Conservation (phyloP, 2,888 invertebrate species). For the Acrobasis repandana region DNA sequence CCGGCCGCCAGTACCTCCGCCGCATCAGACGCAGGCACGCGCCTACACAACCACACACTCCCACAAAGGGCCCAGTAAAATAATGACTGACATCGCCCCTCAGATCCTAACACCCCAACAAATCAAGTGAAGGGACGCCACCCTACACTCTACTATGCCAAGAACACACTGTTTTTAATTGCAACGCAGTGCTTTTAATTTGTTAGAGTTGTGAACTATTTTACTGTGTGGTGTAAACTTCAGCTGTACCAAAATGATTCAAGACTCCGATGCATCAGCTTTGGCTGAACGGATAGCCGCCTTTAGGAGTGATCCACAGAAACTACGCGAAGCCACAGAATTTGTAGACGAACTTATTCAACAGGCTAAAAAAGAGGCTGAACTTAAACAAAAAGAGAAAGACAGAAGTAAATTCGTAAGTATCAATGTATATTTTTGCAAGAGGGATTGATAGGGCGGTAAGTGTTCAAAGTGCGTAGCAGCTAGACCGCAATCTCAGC, state of each 20-base stretch:
- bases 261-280: conserved; percentile 62
- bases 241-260: conserved; percentile 59
- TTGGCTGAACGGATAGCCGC: conserved; percentile 79
- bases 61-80: conserved; percentile 34
- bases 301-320: conserved; percentile 84
- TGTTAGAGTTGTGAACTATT: conserved; percentile 43
- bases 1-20: conserved; percentile 59
- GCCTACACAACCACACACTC: conserved; percentile 34
- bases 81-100: conserved; percentile 57
- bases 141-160: conserved; percentile 31
- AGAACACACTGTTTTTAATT: conserved; percentile 25
- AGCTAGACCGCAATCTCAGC: conserved; percentile 66
- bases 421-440: conserved; percentile 78
- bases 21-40: conserved; percentile 47
- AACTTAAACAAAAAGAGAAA: conserved; percentile 81
- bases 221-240: conserved; percentile 34
- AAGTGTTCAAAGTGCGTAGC: conserved; percentile 70
- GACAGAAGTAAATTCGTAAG: conserved; percentile 83
- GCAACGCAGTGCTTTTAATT: conserved; percentile 37
- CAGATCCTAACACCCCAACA: conserved; percentile 39
- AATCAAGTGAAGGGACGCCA: conserved; percentile 41
- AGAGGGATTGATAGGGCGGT: conserved; percentile 77
- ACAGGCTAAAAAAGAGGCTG: conserved; percentile 84
- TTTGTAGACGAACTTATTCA: conserved; percentile 84
- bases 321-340: conserved; percentile 81